Percentiles rank a stretch among this genome's conserved stretches.
These are phyloP conservation scores for Alosa alosa DNA, from an alignment of 2,113 vertebrate genomes.

Conservation along the genomic window DNA sequence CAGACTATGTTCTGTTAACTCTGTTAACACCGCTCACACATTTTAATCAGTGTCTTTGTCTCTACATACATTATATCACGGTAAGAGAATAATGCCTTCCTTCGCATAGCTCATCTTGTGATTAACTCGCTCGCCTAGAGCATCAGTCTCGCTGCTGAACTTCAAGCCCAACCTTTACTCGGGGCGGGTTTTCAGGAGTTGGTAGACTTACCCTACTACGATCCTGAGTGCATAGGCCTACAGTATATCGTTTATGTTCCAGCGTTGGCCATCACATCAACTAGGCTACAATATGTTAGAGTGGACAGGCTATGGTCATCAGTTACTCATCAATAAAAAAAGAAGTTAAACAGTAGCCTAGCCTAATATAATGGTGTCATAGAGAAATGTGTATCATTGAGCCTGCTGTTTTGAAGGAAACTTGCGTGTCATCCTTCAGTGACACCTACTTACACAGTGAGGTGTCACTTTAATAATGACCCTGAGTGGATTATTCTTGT, in stretches of 20 bases:
- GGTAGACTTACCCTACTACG: background rate
- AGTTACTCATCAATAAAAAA: too few relatives aligned
- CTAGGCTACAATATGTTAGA: background rate
- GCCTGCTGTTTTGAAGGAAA: background rate
- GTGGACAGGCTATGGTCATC: background rate
- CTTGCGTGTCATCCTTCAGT: background rate
- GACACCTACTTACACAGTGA: background rate
- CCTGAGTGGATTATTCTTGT: background rate
- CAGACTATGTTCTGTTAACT: background rate
- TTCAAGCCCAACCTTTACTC: background rate
- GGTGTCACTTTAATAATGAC: conserved; percentile 2
- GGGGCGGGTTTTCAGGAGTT: background rate
- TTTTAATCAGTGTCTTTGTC: background rate
- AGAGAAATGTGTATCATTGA: background rate
- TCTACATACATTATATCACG: background rate
- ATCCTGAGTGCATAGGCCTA: background rate
- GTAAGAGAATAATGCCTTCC: background rate
- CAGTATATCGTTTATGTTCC: background rate
- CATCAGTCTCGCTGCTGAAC: background rate
- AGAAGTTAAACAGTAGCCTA: too few relatives aligned
- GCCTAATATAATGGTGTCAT: background rate
- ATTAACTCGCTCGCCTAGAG: background rate
- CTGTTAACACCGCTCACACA: background rate
- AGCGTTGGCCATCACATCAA: background rate
- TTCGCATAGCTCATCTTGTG: background rate